Evolutionary conservation across 2,888 invertebrate species (phyloP), one percentile per base, ranked within the genome.

Genomic region (Lasioglossum marginatum): DNA sequence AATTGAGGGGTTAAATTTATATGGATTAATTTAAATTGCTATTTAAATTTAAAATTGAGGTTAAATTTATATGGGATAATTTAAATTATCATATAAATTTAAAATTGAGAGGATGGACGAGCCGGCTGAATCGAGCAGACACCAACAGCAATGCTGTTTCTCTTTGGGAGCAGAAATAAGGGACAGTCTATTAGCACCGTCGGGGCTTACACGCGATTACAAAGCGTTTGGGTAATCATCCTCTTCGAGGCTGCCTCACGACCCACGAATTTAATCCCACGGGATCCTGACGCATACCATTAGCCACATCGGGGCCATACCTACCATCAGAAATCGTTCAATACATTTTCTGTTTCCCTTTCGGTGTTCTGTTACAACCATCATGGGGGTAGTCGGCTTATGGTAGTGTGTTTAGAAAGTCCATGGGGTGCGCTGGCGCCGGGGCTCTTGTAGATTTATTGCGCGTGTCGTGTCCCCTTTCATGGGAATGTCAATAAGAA

Each of bases 321-420:
- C 16, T 60, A 23, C 79, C 23, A 40, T 45, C 77, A 80, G 68
- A 80, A 72, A 77, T 81, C 78, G 84, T 34, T 83, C 86, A 72
- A 89, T 86, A 86, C 75, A 78, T 86, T 80, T 34, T 75, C 73
- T 43, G 48, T 87, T 85, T 83, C 74, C 84, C 82, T 57, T 31
- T 68, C 16, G 70, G 87, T 78, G 37, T 89, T 79, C 48, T 48
- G 83, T 89, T 89, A 88, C 88, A 52, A 72, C 37, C 70, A 72
- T 31, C 66, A 57, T 72, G 48, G 79, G 79, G 78, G 68, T 57
- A 34, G 73, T 4, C 60, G 77, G 66, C 79, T 74, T 68, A 79
- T 57, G 83, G 66, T 68, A 57, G 72, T 57, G 71, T 48, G 23
- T 63, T 60, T 73, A 12, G 37, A 60, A 40, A 19, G 37, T 48